These are phyloP conservation scores for Callithrix jacchus DNA, from an alignment of 2,113 vertebrate genomes.

Conservation along the genomic window DNA sequence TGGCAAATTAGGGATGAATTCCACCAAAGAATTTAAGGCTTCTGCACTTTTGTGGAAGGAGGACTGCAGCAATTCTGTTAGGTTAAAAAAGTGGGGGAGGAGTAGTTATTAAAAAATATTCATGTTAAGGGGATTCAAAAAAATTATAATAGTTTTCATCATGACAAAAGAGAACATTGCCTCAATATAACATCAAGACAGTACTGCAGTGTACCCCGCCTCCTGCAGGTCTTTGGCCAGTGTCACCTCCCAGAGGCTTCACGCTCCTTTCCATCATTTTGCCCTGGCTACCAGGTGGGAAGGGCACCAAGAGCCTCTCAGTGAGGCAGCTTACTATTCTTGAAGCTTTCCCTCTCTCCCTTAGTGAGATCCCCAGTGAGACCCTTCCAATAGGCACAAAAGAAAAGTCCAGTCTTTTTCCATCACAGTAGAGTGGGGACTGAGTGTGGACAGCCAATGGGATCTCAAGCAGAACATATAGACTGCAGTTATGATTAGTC, in stretches of 20 bases:
- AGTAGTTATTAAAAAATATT: not conserved
- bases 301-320: not conserved
- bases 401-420: not conserved
- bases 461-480: fast-evolving
- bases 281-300: not conserved
- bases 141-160: not conserved
- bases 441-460: not conserved
- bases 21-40: conserved; percentile 67
- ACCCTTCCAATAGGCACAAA: not conserved
- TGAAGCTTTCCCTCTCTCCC: not conserved
- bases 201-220: not conserved
- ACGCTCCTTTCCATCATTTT: not conserved
- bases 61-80: conserved; percentile 79
- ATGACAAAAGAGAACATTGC: too few species aligned
- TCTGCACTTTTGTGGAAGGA: conserved; percentile 70
- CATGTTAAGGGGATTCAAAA: not conserved
- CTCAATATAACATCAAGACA: not conserved
- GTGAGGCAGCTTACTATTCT: not conserved
- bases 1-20: conserved; percentile 63
- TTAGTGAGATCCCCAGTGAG: not conserved
- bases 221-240: not conserved
- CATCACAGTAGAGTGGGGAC: not conserved
- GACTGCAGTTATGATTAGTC: not conserved
- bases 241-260: not conserved
- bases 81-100: conserved; percentile 29